Evolutionary conservation across 2,888 invertebrate genomes (phyloP).

Genomic region (Salpingus planirostris): DNA sequence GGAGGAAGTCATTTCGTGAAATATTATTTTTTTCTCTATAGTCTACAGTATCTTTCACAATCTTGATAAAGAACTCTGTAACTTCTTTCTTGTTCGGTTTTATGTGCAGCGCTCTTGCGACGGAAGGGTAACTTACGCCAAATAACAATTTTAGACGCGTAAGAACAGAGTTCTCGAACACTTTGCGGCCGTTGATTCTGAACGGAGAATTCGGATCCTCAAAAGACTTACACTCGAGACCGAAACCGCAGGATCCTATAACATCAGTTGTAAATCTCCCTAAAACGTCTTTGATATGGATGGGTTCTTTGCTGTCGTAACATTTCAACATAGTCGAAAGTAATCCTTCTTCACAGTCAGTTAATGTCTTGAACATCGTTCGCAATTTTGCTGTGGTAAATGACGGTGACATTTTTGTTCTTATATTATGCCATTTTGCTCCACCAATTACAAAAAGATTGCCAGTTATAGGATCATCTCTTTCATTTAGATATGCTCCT

Average conservation of each 20-base stretch:
- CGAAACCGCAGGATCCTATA: constrained; percentile 51
- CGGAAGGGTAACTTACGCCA: constrained; percentile 1
- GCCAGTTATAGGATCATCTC: constrained; percentile 7
- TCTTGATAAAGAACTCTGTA: constrained; percentile 21
- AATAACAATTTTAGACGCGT: constrained; percentile 1
- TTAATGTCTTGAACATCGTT: constrained; percentile 6
- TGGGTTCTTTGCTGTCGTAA: constrained; percentile 26
- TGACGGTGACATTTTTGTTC: constrained; percentile 8
- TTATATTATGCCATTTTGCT: constrained; percentile 5
- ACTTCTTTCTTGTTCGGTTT: constrained; percentile 6
- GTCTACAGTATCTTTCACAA: constrained; percentile 23
- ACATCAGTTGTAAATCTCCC: constrained; percentile 51
- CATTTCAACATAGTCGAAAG: constrained; percentile 38
- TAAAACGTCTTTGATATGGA: constrained; percentile 41
- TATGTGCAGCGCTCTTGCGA: too few relatives aligned
- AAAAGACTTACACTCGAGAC: constrained; percentile 49
- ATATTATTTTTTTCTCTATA: constrained; percentile 20
- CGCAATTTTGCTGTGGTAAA: constrained; percentile 9
- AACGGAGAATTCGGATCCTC: constrained; percentile 45
- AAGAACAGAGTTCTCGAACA: constrained; percentile 20
- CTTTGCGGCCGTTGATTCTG: constrained; percentile 19
- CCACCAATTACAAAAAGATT: constrained; percentile 5
- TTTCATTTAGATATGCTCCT: constrained; percentile 8
- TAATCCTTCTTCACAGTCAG: constrained; percentile 43
- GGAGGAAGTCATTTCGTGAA: constrained; percentile 35